Base-by-base conservation (phyloP, 1,140 invertebrate genomes). In the Planococcus citri region DNA sequence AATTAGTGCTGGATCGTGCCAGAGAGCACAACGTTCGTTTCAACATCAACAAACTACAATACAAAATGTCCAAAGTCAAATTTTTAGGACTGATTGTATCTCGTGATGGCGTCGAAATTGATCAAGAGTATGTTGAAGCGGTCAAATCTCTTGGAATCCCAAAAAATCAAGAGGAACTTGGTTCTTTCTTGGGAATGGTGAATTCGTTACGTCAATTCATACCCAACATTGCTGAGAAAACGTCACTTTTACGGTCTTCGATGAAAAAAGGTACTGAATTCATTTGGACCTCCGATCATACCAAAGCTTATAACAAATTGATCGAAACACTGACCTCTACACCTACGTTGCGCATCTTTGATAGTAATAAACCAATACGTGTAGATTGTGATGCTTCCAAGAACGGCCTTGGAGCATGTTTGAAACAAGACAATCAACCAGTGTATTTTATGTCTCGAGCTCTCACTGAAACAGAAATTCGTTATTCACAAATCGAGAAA, bases 151-250 rank as follows among this genome's bases (percentile, higher is more conserved):
- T 68, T 37, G 70, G 76, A 60, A 72, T 75, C 27, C 72, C 67
- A 29, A 51, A 51, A 75, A 76, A 77, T 69, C 14, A 37, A 37
- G 77, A 75, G 70, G 74, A 79, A 14, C 68, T 83, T 3, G 70
- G 76, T 70, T 74, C 74, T 72, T 75, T 80, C 70, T 68, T 81
- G 37, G 79, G 79, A 1, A 75, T 79, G 72, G 72, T 78, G 8
- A 80, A 78, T 70, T 79, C 76, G 73, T 69, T 80, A 17, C 68
- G 71, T 41, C 75, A 73, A 69, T 78, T 76, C 72, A 74, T 78
- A 37, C 72, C 74, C 17, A 72, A 74, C 60, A 72, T 76, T 41
- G 71, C 75, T 2, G 68, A 74, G 12, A 64, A 73, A 27, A 72
- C 73, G 0, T 58, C 68, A 25, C 73, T 73, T 6, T 71, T 80